Evolutionary conservation across 2,888 invertebrate genomes (phyloP).

Genomic region (Ochropleura leucogaster): DNA sequence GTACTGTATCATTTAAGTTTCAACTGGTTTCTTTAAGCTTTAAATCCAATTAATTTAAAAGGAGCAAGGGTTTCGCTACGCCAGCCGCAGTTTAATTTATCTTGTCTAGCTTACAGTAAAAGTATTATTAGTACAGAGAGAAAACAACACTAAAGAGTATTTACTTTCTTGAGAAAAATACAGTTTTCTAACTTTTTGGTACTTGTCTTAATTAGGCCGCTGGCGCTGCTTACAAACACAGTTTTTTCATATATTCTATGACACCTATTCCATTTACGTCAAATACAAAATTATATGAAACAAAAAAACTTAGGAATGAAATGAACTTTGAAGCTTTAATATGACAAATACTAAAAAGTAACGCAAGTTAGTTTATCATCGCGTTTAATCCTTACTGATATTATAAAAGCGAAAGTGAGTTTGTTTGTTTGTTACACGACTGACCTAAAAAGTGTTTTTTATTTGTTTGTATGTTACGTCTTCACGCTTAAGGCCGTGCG

Average conservation of each 20-base stretch:
- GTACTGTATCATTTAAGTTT: background rate
- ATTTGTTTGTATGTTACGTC: no score
- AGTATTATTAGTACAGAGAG: background rate
- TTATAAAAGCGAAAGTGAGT: no score
- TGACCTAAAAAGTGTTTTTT: no score
- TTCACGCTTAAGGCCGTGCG: no score
- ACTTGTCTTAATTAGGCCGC: background rate
- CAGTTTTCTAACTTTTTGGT: background rate
- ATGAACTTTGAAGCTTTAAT: no score
- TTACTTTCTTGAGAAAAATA: background rate
- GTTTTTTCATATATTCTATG: background rate
- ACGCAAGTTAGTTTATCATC: no score
- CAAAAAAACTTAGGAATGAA: no score
- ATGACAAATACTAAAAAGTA: no score
- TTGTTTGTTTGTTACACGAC: no score
- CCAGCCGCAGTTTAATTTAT: slow-evolving; percentile 4
- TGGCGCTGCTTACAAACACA: background rate
- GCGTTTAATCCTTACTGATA: no score
- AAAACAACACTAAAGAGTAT: background rate
- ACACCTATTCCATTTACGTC: background rate
- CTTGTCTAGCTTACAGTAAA: slow-evolving; percentile 3
- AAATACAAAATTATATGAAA: background rate
- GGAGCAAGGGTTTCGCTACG: background rate
- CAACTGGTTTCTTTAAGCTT: background rate
- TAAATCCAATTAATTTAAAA: slow-evolving; percentile 15